Evolutionary conservation across 2,888 invertebrate species (phyloP), one percentile per base, ranked within the genome.

Genomic region (Synanthedon myopaeformis): DNA sequence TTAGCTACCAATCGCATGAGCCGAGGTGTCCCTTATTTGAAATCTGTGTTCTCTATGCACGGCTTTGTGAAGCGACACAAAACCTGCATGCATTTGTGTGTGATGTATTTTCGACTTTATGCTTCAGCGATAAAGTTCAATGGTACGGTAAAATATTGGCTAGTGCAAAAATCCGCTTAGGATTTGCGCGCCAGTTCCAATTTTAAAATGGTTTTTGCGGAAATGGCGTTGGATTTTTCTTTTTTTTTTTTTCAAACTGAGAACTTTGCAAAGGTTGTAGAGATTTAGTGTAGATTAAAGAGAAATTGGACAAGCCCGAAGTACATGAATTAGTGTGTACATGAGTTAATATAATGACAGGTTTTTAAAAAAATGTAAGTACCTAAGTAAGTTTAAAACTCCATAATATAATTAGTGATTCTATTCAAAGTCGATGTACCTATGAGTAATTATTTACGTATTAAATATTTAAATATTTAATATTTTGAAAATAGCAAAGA

Each of bases 131-230:
- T 63, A 69, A 56, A 58, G 61, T 52, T 23, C 23, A 51, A 19
- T 10, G 2, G 3, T n/a, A 51, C 5, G 48, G 69, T 42, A 65
- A 52, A 64, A 55, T 35, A 52, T 67, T 61, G 71, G 71, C 55
- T 52, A 58, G 57, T 57, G 66, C 68, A 74, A 70, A 77, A 81
- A 81, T 79, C 79, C 78, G 75, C 76, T 81, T 76, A 78, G 17
- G 17, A 53, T n/a, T 13, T 53, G 67, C 70, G 70, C 69, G 72
- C 76, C 70, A 68, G 72, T 79, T 81, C 72, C 78, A 79, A 82
- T 79, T 82, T 80, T 75, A 72, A 79, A 81, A 79, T 79, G 74
- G 75, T 77, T 80, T 76, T 70, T 70, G 74, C 66, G 66, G 62
- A 69, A 73, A 74, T 63, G 65, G 69, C 64, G 61, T 59, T 59